Evolutionary conservation across 2,113 vertebrate species (phyloP).

Genomic region (Microcebus tavaratra): DNA sequence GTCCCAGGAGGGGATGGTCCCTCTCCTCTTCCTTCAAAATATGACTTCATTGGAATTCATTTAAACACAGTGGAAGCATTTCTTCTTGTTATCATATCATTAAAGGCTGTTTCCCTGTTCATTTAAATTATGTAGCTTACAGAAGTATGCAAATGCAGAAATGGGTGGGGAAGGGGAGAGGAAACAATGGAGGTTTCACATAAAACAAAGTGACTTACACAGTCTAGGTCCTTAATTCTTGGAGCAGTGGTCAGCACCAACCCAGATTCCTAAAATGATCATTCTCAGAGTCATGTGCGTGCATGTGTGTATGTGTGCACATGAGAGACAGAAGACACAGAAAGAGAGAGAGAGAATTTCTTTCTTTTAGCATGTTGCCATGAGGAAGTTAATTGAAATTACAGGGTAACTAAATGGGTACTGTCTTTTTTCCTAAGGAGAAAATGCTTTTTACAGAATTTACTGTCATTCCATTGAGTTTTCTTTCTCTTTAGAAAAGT

Average conservation of each 20-base stretch:
- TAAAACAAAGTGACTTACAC: background rate
- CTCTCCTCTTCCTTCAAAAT: background rate
- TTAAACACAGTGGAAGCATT: background rate
- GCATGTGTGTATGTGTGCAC: background rate
- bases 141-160: background rate
- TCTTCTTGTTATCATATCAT: background rate
- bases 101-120: background rate
- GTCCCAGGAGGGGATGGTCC: background rate
- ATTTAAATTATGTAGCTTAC: background rate
- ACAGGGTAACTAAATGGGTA: constrained; percentile 18
- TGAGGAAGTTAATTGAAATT: constrained; percentile 7
- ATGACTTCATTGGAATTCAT: background rate
- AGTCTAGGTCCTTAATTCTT: background rate
- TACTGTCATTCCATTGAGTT: constrained; percentile 38
- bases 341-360: background rate
- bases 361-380: background rate
- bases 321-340: background rate
- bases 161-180: background rate
- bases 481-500: constrained; percentile 60
- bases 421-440: background rate
- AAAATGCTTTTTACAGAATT: constrained; percentile 43
- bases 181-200: background rate
- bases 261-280: background rate
- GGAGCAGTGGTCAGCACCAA: background rate
- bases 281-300: background rate